A percentile compares a stretch with the other conserved stretches of the same genome.
These are phyloP conservation scores for Sturmia bella DNA, from an alignment of 2,888 invertebrate genomes.

Conservation along the genomic window DNA sequence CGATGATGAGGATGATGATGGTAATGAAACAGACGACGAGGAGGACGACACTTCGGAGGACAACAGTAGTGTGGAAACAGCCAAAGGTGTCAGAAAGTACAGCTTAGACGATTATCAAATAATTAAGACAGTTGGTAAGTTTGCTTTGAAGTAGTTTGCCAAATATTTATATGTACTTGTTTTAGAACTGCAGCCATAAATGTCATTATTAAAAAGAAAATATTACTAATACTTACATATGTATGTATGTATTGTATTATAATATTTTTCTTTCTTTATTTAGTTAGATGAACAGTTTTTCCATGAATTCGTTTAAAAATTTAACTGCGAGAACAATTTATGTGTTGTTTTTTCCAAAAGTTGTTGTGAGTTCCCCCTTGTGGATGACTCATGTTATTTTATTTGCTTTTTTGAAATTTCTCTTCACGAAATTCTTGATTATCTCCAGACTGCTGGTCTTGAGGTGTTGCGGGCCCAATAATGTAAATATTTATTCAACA, in stretches of 20 bases:
- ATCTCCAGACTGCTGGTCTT: constrained; percentile 67
- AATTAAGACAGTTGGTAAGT: constrained; percentile 93
- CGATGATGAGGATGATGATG: constrained; percentile 77
- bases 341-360: constrained; percentile 43
- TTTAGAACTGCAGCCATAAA: too few species aligned
- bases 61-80: constrained; percentile 81
- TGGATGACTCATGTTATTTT: constrained; percentile 56
- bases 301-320: constrained; percentile 43
- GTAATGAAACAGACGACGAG: constrained; percentile 78
- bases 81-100: constrained; percentile 83
- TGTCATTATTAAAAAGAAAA: too few species aligned
- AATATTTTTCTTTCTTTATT: not conserved
- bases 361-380: constrained; percentile 43
- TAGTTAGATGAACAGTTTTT: constrained; percentile 15
- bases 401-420: constrained; percentile 7
- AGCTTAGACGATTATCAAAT: constrained; percentile 92
- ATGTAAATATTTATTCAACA: constrained; percentile 59
- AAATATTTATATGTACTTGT: not conserved
- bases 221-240: not conserved
- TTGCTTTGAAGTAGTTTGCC: not conserved
- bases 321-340: not conserved
- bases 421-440: constrained; percentile 61
- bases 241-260: not conserved
- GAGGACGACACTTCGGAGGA: constrained; percentile 77
- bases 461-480: constrained; percentile 48